These are phyloP conservation scores for Ophiodon elongatus DNA, from an alignment of 2,113 vertebrate species.

Conservation along the genomic window DNA sequence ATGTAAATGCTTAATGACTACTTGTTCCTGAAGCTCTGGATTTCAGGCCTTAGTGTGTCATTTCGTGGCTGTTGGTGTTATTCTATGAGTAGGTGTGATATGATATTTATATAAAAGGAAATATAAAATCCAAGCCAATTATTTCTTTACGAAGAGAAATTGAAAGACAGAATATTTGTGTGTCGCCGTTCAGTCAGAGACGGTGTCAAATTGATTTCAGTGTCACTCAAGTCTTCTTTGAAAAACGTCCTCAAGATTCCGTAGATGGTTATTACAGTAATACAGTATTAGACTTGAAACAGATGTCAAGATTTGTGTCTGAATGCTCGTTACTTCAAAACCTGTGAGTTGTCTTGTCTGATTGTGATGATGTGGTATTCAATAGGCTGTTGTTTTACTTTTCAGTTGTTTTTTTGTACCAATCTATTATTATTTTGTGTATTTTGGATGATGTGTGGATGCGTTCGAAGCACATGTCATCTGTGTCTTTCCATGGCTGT, in stretches of 20 bases:
- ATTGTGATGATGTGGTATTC: slow-evolving; percentile 74
- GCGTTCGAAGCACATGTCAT: slow-evolving; percentile 55
- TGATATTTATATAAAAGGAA: slow-evolving; percentile 63
- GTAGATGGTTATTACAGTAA: slow-evolving; percentile 63
- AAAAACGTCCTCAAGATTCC: slow-evolving; percentile 52
- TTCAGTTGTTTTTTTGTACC: slow-evolving; percentile 56
- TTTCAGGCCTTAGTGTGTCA: slow-evolving; percentile 68
- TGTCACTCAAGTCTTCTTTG: slow-evolving; percentile 48
- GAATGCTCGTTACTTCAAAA: slow-evolving; percentile 75
- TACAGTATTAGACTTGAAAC: slow-evolving; percentile 78
- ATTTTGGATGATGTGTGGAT: slow-evolving; percentile 59
- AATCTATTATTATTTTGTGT: slow-evolving; percentile 55
- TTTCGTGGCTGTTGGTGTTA: slow-evolving; percentile 75
- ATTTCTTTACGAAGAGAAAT: slow-evolving; percentile 57
- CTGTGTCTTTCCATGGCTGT: slow-evolving; percentile 60
- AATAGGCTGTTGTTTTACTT: slow-evolving; percentile 57
- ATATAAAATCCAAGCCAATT: slow-evolving; percentile 54
- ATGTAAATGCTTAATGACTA: slow-evolving; percentile 67
- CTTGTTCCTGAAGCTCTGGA: slow-evolving; percentile 63
- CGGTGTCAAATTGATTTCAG: slow-evolving; percentile 14
- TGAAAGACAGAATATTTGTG: slow-evolving; percentile 27
- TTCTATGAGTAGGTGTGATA: slow-evolving; percentile 75
- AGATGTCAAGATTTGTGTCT: slow-evolving; percentile 70
- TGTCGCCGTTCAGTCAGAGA: slow-evolving; percentile 26
- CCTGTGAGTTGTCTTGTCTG: slow-evolving; percentile 79